These are phyloP conservation scores for Conus canariensis DNA, from an alignment of 2,888 invertebrate species.

Conservation along the genomic window DNA sequence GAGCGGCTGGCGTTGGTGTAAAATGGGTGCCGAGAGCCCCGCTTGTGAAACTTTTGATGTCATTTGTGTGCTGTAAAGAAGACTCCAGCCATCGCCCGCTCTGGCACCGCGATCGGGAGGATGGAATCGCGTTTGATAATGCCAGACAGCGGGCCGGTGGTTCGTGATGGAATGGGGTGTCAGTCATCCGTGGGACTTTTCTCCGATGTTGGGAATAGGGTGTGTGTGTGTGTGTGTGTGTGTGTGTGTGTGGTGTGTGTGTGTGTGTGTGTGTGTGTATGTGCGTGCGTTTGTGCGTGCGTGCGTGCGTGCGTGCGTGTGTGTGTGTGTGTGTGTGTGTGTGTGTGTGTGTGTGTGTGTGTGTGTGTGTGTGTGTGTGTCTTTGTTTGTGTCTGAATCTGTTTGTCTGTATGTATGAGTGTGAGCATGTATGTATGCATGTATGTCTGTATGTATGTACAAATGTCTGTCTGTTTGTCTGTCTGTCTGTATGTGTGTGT, in stretches of 20 bases:
- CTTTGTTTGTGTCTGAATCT: no score
- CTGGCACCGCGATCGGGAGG: background rate
- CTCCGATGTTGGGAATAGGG: no score
- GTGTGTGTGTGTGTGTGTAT: background rate
- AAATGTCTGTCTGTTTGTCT: background rate
- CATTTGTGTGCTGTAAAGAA: background rate
- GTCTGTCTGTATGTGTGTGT: background rate
- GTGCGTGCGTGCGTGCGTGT: background rate
- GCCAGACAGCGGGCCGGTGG: background rate
- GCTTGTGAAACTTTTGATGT: constrained; percentile 10
- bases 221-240: background rate
- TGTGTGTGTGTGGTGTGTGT: background rate
- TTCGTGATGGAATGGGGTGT: constrained; percentile 18
- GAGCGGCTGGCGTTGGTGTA: background rate
- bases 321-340: background rate
- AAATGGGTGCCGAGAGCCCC: background rate
- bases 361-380: background rate
- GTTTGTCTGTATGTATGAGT: background rate
- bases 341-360: background rate
- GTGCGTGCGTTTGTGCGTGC: background rate
- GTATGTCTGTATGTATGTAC: background rate
- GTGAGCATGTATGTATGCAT: background rate
- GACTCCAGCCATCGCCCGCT: background rate
- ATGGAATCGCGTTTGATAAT: constrained; percentile 9
- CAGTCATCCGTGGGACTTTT: background rate